phyloP scores from a whole-genome alignment of 1,140 invertebrate genomes.

The Zaprionus tsacasi region DNA sequence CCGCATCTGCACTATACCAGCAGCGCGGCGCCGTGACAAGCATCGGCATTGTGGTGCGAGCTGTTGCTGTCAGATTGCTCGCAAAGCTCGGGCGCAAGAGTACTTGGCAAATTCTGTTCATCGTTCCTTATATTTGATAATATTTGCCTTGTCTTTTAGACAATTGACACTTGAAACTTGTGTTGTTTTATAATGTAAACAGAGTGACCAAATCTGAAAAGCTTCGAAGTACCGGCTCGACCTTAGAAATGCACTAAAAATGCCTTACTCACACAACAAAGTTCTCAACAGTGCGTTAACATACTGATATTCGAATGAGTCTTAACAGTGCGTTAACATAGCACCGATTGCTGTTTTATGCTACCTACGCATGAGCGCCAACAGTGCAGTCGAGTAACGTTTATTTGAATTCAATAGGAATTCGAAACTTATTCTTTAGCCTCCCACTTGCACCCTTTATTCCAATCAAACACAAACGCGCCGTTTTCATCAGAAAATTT shows the following conservation, averaged over 20 bases:
- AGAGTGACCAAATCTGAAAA: neutral
- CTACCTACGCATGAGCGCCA: no score
- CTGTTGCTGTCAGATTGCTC: constrained; percentile 15
- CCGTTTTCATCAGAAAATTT: constrained; percentile 44
- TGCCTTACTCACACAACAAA: neutral
- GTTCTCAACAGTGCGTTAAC: neutral
- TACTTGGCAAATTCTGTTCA: constrained; percentile 69
- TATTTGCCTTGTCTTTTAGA: neutral
- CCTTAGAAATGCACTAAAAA: neutral
- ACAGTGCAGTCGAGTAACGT: neutral
- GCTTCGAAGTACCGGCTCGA: neutral
- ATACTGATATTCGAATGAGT: neutral
- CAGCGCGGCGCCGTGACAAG: constrained; percentile 20
- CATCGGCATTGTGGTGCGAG: constrained; percentile 12
- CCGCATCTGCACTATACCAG: constrained; percentile 50
- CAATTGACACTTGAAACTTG: constrained; percentile 21
- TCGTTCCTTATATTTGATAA: constrained; percentile 3
- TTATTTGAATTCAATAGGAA: neutral
- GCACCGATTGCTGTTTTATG: no score
- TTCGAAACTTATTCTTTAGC: no score
- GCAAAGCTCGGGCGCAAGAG: constrained; percentile 52
- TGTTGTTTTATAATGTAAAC: constrained; percentile 47
- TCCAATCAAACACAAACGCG: neutral
- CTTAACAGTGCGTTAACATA: neutral
- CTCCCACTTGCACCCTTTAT: neutral